Percentiles rank a stretch among this genome's conserved stretches.
Conservation (phyloP, 2,888 invertebrate species). For the Nasonia oneida region DNA sequence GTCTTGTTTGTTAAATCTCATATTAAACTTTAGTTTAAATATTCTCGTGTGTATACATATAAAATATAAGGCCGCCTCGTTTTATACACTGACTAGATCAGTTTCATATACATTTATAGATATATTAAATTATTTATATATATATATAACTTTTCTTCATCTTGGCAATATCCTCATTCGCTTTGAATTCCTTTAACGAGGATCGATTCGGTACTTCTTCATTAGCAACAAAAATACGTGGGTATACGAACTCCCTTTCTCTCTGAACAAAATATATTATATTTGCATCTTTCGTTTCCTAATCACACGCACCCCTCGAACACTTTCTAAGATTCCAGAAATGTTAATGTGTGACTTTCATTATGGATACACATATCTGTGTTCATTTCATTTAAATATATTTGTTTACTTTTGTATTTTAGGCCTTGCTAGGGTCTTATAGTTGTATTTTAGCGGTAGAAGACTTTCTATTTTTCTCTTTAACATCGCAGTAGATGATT, state of each 20-base stretch:
- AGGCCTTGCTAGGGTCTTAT: slow-evolving; percentile 57
- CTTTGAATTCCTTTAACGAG: slow-evolving; percentile 51
- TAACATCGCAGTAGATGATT: slow-evolving; percentile 59
- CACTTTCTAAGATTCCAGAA: slow-evolving; percentile 33
- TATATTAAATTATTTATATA: slow-evolving; percentile 59
- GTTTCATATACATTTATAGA: slow-evolving; percentile 69
- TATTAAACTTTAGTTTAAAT: slow-evolving; percentile 59
- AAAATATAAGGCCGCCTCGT: slow-evolving; percentile 79
- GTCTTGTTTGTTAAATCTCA: slow-evolving; percentile 42
- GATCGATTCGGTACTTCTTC: slow-evolving; percentile 36
- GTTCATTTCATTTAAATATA: slow-evolving; percentile 24
- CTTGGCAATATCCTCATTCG: slow-evolving; percentile 65
- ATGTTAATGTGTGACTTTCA: slow-evolving; percentile 34
- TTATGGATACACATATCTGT: slow-evolving; percentile 38
- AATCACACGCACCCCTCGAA: slow-evolving; percentile 55
- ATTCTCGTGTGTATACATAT: slow-evolving; percentile 69
- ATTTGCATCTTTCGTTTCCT: slow-evolving; percentile 54
- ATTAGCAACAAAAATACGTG: slow-evolving; percentile 71
- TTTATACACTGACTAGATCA: slow-evolving; percentile 79
- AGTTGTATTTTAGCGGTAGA: slow-evolving; percentile 43
- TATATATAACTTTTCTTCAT: slow-evolving; percentile 60
- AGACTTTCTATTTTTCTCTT: slow-evolving; percentile 59
- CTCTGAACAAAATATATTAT: slow-evolving; percentile 73
- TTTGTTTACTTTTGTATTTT: slow-evolving; percentile 43
- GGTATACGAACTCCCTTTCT: slow-evolving; percentile 66